Evolutionary conservation across 2,888 invertebrate species (phyloP), one percentile per base, ranked within the genome.

Genomic region (Miltochrista miniata): DNA sequence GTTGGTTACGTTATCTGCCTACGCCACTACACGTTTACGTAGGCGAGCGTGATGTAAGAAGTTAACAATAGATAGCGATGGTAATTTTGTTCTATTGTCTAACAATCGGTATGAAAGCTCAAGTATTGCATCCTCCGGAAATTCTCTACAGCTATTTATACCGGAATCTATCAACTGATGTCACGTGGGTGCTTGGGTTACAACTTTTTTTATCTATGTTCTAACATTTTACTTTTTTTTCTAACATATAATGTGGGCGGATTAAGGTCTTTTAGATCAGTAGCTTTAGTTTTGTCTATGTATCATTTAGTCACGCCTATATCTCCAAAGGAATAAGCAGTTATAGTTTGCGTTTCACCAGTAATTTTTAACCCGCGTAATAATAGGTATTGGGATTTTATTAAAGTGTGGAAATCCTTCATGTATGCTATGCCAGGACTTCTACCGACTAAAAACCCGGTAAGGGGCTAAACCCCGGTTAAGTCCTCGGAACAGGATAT

Each of bases 61-160:
- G 62, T 58, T 59, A 72, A 70, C 74, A 74, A 76, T 73, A 69
- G 64, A 76, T 72, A 68, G 63, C 57, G 51, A 59, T 56, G 45
- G 64, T 71, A 72, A 73, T 74, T n/a, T 66, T 65, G 69, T 70
- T 64, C 67, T 72, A 76, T 78, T 79, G 76, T 75, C 74, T 72
- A 67, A 67, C 59, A 68, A 72, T 70, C 66, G 48, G 59, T 12
- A 56, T 56, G 69, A 57, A 58, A 44, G 39, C 41, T 33, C 14
- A 14, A 35, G 38, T 45, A 33, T 34, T 14, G 34, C 30, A 44
- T 33, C 30, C n/a, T 31, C 8, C 14, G 11, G 11, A 10, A 18
- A 59, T 62, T 68, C 76, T 73, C 69, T 59, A 66, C 64, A 62
- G 74, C 75, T 70, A 70, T 59, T 38, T 59, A 56, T 56, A 69